Percentiles rank a stretch among this genome's conserved stretches.
phyloP scores from a whole-genome alignment of 2,797 vertebrate genomes.

The Dicrostonyx torquatus region DNA sequence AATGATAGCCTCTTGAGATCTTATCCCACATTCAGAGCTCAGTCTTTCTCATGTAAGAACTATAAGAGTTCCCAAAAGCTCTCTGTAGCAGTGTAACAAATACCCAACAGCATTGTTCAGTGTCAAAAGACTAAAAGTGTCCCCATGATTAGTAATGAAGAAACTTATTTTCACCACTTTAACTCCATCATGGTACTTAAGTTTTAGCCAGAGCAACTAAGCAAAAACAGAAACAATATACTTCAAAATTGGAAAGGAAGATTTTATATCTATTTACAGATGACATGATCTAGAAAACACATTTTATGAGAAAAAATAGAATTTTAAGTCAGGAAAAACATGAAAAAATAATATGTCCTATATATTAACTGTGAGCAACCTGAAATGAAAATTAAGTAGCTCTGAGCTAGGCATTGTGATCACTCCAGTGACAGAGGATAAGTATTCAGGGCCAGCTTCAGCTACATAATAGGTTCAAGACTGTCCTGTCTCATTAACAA shows the following conservation, averaged over 20 bases:
- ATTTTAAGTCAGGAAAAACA: neutral
- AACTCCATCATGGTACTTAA: neutral
- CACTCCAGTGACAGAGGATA: neutral
- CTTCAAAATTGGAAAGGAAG: slow-evolving; percentile 29
- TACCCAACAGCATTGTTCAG: neutral
- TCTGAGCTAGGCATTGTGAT: neutral
- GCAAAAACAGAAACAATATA: slow-evolving; percentile 4
- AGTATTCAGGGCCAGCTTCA: neutral
- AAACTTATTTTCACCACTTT: neutral
- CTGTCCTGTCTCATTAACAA: neutral
- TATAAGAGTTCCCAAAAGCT: slow-evolving; percentile 11
- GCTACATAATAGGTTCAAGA: neutral
- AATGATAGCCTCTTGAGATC: neutral
- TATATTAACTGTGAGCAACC: neutral
- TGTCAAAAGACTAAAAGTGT: slow-evolving; percentile 25
- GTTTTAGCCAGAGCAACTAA: neutral
- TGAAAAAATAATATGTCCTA: slow-evolving; percentile 12
- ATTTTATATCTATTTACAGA: slow-evolving; percentile 31
- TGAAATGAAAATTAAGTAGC: slow-evolving; percentile 6
- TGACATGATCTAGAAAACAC: slow-evolving; percentile 21
- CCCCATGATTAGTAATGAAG: neutral
- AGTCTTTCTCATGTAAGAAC: slow-evolving; percentile 34
- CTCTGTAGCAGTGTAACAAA: neutral
- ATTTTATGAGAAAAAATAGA: slow-evolving; percentile 21
- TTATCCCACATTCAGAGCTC: slow-evolving; percentile 15